Evolutionary conservation across 2,797 vertebrate genomes (phyloP), one percentile per base, ranked within the genome.

Genomic region (Cyprinodon diabolis): DNA sequence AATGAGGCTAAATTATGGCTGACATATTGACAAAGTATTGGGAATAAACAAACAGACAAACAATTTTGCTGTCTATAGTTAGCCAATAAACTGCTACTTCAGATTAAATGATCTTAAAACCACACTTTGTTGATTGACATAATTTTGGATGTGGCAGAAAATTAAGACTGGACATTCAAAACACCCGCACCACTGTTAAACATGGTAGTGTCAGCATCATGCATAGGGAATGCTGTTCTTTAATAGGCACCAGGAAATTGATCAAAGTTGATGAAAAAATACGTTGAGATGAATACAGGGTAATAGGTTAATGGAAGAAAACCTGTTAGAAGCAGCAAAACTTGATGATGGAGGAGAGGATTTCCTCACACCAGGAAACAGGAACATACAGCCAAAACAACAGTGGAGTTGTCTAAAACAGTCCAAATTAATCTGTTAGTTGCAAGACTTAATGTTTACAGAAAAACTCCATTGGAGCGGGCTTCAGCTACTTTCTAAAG

Each of bases 41-140:
- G 68, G 72, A 49, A 21, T 2, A 30, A 30, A 30, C 30, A 30
- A 30, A 30, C 30, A 30, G 30, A 30, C 30, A 76, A 21, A 35
- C 51, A 9, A 49, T 79, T 40, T 6, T 55, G 67, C 12, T 55
- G 12, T 70, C 30, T 40, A 62, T 25, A 19, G 11, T 63, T 12
- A 54, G 15, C 0, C 37, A 48, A 7, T 40, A 77, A 52, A 37
- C 43, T 15, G 4, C 71, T 66, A 51, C 35, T 45, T 71, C 12
- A 19, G 73, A 63, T 57, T 58, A 66, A 62, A 43, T 72, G 57
- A 74, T 54, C 62, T 37, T n/a, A 55, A 10, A 55, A 21, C 52
- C n/a, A 15, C 13, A 49, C 48, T 17, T 49, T 49, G 21, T 8
- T 10, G 21, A n/a, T 2, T 8, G 21, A 9, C 19, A 21, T 9